These are phyloP conservation scores for Rhynchonema sp. DNA, from an alignment of 2,888 invertebrate species.

Conservation along the genomic window DNA sequence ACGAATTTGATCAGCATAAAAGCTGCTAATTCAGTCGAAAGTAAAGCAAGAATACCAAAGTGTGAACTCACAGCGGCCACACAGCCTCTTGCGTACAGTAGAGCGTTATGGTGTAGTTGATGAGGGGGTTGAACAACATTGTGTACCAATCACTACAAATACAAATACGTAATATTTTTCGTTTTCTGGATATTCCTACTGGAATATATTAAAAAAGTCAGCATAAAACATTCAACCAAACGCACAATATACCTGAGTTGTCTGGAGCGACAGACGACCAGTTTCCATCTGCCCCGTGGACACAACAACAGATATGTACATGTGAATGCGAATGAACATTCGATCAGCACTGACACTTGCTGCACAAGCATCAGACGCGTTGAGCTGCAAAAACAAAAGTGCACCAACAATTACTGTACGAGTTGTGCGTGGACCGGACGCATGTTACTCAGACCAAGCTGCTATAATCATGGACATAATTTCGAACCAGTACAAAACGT, in stretches of 20 bases:
- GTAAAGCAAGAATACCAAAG: too few relatives aligned
- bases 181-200: too few relatives aligned
- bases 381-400: background rate
- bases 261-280: constrained; percentile 34
- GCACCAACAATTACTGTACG: background rate
- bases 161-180: too few relatives aligned
- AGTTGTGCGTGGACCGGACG: background rate
- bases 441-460: too few relatives aligned
- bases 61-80: constrained; percentile 54
- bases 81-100: constrained; percentile 93
- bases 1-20: too few relatives aligned
- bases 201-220: too few relatives aligned
- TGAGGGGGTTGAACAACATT: constrained; percentile 70
- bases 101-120: constrained; percentile 63
- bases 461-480: too few relatives aligned
- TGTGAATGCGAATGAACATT: background rate
- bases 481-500: too few relatives aligned
- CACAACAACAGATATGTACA: background rate
- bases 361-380: background rate
- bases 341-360: background rate
- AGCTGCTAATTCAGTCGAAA: too few relatives aligned
- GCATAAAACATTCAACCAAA: too few relatives aligned
- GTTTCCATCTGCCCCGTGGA: background rate
- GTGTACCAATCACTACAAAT: constrained; percentile 87
- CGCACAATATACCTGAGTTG: constrained; percentile 47